These are phyloP conservation scores for Chromis chromis DNA, from an alignment of 2,797 vertebrate species.

Conservation along the genomic window DNA sequence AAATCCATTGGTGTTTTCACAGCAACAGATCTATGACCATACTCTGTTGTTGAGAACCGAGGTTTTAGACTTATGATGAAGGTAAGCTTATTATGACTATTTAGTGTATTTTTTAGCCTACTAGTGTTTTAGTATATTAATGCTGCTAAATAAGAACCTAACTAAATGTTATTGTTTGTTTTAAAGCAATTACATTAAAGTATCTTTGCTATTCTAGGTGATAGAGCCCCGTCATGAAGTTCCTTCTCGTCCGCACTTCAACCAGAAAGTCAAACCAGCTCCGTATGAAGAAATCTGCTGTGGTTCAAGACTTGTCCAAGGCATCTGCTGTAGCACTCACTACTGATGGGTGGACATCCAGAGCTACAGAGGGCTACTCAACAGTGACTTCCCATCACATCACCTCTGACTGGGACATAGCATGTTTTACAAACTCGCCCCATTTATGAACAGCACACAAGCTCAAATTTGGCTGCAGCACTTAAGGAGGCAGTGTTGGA, in stretches of 20 bases:
- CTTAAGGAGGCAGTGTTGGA: not conserved
- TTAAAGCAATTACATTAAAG: too few species aligned
- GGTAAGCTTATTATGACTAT: too few species aligned
- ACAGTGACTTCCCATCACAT: conserved; percentile 7
- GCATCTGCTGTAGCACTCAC: not conserved
- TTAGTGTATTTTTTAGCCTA: too few species aligned
- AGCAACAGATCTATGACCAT: too few species aligned
- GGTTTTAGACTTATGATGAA: too few species aligned
- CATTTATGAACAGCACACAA: not conserved
- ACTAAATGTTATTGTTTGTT: too few species aligned
- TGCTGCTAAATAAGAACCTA: too few species aligned
- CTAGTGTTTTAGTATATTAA: too few species aligned
- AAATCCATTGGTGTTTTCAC: too few species aligned
- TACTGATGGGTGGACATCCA: conserved; percentile 1
- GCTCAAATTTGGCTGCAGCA: not conserved
- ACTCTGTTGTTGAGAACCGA: too few species aligned
- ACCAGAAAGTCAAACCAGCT: not conserved
- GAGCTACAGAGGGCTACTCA: not conserved
- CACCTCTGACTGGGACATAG: not conserved
- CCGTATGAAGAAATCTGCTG: not conserved
- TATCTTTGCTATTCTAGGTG: too few species aligned
- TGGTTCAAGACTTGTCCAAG: not conserved
- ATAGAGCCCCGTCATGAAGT: too few species aligned
- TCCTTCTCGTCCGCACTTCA: not conserved
- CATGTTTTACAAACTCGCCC: not conserved